These are phyloP conservation scores for Drosophila suzukii DNA, from an alignment of 1,140 invertebrate genomes.

Conservation along the genomic window DNA sequence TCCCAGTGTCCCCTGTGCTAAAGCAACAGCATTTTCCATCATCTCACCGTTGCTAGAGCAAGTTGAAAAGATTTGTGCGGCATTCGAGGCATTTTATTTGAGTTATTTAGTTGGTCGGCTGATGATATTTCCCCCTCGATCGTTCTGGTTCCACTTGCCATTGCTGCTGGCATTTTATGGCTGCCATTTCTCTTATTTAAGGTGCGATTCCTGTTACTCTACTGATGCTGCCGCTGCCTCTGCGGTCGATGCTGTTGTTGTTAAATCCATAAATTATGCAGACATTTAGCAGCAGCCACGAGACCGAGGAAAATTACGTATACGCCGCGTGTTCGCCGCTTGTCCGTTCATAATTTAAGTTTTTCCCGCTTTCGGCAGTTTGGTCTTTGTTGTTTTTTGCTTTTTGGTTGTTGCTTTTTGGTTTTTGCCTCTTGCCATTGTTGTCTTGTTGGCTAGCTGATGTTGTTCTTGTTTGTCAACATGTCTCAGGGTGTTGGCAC, in stretches of 20 bases:
- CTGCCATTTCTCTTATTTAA: slow-evolving; percentile 65
- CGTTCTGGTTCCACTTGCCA: slow-evolving; percentile 24
- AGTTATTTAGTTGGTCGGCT: slow-evolving; percentile 70
- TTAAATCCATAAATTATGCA: slow-evolving; percentile 76
- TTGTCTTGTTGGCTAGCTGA: slow-evolving; percentile 28
- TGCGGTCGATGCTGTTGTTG: slow-evolving; percentile 18
- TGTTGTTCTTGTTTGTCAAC: slow-evolving; percentile 62
- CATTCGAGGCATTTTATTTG: slow-evolving; percentile 67
- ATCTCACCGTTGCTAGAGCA: slow-evolving; percentile 26
- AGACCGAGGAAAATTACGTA: slow-evolving; percentile 65
- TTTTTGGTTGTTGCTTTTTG: no score
- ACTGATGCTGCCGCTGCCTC: slow-evolving; percentile 3
- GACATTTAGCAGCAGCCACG: slow-evolving; percentile 63
- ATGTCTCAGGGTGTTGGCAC: slow-evolving; percentile 54
- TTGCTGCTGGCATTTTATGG: slow-evolving; percentile 40
- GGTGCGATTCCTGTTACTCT: slow-evolving; percentile 33
- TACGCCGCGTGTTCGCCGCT: slow-evolving; percentile 56
- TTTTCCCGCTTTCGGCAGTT: slow-evolving; percentile 34
- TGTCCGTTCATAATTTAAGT: slow-evolving; percentile 48
- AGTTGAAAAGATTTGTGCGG: slow-evolving; percentile 77
- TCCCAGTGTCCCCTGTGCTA: slow-evolving; percentile 11
- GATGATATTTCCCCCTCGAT: slow-evolving; percentile 49
- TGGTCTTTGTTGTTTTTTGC: background rate
- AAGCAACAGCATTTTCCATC: slow-evolving; percentile 23
- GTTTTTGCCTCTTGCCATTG: slow-evolving; percentile 13